phyloP scores from a whole-genome alignment of 2,797 vertebrate species.

The Salarias fasciatus region DNA sequence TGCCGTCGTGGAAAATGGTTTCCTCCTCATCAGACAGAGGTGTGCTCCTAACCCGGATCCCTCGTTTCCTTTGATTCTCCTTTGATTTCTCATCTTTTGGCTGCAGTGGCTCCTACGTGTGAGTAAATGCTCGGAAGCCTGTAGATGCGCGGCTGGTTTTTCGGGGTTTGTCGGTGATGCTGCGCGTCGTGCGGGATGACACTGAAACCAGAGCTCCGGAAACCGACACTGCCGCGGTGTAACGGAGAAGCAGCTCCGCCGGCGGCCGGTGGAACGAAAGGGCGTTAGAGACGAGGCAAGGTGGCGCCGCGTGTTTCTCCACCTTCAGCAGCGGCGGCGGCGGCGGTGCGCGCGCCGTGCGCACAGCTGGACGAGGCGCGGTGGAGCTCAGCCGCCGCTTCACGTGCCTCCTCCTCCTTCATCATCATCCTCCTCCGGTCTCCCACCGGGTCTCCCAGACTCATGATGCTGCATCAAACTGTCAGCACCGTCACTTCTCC shows the following conservation, averaged over 20 bases:
- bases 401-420: constrained; percentile 26
- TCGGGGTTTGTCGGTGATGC: no score
- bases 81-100: no score
- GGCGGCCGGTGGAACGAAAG: constrained; percentile 19
- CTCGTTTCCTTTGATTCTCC: not conserved
- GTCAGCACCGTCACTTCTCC: constrained; percentile 19
- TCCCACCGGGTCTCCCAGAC: not conserved
- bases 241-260: constrained; percentile 39
- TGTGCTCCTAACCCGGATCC: not conserved
- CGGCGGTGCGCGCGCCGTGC: constrained; percentile 1
- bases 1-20: constrained; percentile 44
- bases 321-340: constrained; percentile 27
- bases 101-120: no score
- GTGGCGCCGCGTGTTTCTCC: constrained; percentile 1
- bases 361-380: constrained; percentile 64
- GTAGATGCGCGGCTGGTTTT: no score
- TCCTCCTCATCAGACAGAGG: constrained; percentile 31
- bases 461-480: constrained; percentile 46
- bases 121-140: no score
- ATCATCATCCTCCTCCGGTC: no score
- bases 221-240: constrained; percentile 7
- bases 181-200: no score
- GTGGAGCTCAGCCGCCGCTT: constrained; percentile 18
- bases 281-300: constrained; percentile 33
- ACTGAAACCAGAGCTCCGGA: no score